A percentile compares a stretch with the other conserved stretches of the same genome.
Evolutionary conservation across 2,113 vertebrate species (phyloP).

Genomic region (Dolichallabes microphthalmus): DNA sequence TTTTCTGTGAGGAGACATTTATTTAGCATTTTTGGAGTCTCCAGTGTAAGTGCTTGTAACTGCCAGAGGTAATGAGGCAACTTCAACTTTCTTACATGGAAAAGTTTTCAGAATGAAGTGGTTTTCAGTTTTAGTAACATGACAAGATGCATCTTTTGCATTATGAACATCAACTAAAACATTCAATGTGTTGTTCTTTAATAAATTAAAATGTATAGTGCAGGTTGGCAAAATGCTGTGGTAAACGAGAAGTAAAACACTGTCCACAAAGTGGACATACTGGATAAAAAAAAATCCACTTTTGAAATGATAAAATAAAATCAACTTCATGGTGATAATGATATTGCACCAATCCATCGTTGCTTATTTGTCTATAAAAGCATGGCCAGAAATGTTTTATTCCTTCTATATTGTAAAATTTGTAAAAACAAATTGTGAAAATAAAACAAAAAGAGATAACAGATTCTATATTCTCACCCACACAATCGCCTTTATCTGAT

Average conservation of each 20-base stretch:
- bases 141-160: not conserved
- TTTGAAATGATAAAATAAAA: not conserved
- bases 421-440: not conserved
- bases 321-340: not conserved
- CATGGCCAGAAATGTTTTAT: not conserved
- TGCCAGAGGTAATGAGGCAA: not conserved
- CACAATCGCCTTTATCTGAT: slow-evolving; percentile 84
- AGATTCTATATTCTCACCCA: slow-evolving; percentile 77
- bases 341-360: not conserved
- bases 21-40: not conserved
- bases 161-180: not conserved
- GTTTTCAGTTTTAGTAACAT: not conserved
- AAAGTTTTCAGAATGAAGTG: not conserved
- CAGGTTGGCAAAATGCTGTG: not conserved
- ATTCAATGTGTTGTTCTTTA: not conserved
- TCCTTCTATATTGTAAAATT: not conserved
- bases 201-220: not conserved
- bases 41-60: not conserved
- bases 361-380: not conserved
- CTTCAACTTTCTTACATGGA: not conserved
- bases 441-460: not conserved
- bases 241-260: not conserved
- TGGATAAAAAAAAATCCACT: not conserved
- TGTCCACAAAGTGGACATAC: not conserved
- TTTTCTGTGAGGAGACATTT: not conserved